These are phyloP conservation scores for Mechanitis messenoides DNA, from an alignment of 2,888 invertebrate species.

Conservation along the genomic window DNA sequence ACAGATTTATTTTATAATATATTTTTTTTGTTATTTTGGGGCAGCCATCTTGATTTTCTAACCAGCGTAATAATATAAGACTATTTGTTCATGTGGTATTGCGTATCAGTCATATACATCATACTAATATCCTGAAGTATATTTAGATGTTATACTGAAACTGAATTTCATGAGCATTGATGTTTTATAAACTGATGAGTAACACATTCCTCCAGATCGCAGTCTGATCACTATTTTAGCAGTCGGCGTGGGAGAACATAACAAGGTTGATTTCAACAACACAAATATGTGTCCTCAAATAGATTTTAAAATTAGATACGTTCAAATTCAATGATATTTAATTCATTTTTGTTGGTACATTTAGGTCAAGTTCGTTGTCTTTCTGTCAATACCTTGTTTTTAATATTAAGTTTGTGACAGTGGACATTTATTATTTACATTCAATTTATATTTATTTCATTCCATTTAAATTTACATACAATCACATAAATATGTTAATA, in stretches of 20 bases:
- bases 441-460: too few species aligned
- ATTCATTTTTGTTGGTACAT: conserved; percentile 35
- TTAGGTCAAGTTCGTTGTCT: conserved; percentile 39
- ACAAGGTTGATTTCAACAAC: conserved; percentile 67
- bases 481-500: too few species aligned
- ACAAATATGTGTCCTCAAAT: conserved; percentile 52
- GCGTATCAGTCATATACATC: too few species aligned
- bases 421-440: too few species aligned
- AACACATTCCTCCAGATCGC: conserved; percentile 51
- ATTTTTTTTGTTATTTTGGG: too few species aligned
- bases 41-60: too few species aligned
- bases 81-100: too few species aligned
- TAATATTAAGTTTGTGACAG: too few species aligned
- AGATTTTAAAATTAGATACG: conserved; percentile 53
- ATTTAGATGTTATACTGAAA: conserved; percentile 29
- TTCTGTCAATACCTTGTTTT: neutral
- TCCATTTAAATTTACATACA: too few species aligned
- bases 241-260: conserved; percentile 61
- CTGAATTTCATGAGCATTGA: conserved; percentile 53
- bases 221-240: conserved; percentile 53
- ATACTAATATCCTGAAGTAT: conserved; percentile 4
- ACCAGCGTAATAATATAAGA: too few species aligned
- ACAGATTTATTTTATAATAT: too few species aligned
- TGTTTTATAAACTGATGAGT: conserved; percentile 62
- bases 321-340: conserved; percentile 34